Conservation (phyloP, 1,140 invertebrate species). For the Zeugodacus cucurbitae region DNA sequence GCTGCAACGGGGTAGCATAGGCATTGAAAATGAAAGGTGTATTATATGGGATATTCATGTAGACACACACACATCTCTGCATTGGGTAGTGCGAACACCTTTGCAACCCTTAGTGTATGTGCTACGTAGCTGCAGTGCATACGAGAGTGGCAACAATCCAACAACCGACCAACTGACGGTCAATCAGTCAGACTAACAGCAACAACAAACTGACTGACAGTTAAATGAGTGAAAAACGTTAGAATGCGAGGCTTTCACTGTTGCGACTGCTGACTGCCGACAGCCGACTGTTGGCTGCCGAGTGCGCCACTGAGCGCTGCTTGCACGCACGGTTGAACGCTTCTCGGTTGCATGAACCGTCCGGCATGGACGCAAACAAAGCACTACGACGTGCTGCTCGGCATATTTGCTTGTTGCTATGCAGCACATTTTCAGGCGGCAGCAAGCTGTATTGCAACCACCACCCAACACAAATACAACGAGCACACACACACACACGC, state of each 20-base stretch:
- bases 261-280: neutral
- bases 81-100: neutral
- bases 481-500: neutral
- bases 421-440: neutral
- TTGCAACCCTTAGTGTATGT: neutral
- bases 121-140: neutral
- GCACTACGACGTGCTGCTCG: neutral
- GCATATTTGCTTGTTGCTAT: conserved; percentile 31
- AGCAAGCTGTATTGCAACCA: neutral
- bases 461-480: neutral
- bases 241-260: neutral
- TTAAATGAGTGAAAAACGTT: neutral
- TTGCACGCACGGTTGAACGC: conserved; percentile 20
- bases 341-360: conserved; percentile 15
- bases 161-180: neutral
- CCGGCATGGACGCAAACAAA: conserved; percentile 10
- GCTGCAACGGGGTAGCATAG: neutral
- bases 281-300: neutral
- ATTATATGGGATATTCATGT: neutral
- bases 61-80: neutral
- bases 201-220: neutral
- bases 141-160: neutral
- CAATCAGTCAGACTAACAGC: neutral
- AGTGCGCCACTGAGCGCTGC: neutral
- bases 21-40: conserved; percentile 1